phyloP scores from a whole-genome alignment of 2,797 vertebrate species.

The Microctenopoma steveboyesi region DNA sequence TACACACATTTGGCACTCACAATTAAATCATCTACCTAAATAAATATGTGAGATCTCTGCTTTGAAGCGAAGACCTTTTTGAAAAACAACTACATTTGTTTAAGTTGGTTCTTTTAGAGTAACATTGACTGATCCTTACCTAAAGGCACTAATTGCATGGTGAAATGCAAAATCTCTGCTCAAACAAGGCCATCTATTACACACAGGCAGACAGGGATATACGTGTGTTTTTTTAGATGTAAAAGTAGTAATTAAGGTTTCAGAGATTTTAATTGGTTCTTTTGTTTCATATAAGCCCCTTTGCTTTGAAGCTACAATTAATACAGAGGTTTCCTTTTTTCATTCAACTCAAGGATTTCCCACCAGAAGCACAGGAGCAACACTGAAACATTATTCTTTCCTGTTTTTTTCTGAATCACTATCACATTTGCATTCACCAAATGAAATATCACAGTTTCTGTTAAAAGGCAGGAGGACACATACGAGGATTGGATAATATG shows the following conservation, averaged over 20 bases:
- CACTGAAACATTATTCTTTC: constrained; percentile 13
- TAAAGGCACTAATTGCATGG: constrained; percentile 63
- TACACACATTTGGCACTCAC: not conserved
- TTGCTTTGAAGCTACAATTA: constrained; percentile 78
- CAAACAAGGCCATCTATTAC: constrained; percentile 71
- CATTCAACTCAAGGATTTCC: constrained; percentile 57
- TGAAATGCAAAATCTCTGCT: constrained; percentile 63
- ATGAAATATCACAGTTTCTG: constrained; percentile 64
- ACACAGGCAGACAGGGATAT: constrained; percentile 54
- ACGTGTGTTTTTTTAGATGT: constrained; percentile 64
- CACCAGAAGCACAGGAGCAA: constrained; percentile 51
- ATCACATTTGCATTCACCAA: constrained; percentile 59
- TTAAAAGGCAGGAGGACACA: constrained; percentile 65
- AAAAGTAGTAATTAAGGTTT: constrained; percentile 79
- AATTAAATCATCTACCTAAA: constrained; percentile 18
- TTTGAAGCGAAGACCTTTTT: constrained; percentile 38
- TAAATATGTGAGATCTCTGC: constrained; percentile 16
- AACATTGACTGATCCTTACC: constrained; percentile 40
- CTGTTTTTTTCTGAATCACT: constrained; percentile 16
- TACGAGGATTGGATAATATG: constrained; percentile 73
- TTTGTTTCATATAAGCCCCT: constrained; percentile 74
- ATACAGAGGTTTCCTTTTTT: constrained; percentile 27
- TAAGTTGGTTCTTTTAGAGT: constrained; percentile 33
- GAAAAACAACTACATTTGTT: constrained; percentile 43
- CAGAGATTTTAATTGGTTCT: constrained; percentile 80